These are phyloP conservation scores for Griposia aprilina DNA, from an alignment of 2,888 invertebrate genomes.

Conservation along the genomic window DNA sequence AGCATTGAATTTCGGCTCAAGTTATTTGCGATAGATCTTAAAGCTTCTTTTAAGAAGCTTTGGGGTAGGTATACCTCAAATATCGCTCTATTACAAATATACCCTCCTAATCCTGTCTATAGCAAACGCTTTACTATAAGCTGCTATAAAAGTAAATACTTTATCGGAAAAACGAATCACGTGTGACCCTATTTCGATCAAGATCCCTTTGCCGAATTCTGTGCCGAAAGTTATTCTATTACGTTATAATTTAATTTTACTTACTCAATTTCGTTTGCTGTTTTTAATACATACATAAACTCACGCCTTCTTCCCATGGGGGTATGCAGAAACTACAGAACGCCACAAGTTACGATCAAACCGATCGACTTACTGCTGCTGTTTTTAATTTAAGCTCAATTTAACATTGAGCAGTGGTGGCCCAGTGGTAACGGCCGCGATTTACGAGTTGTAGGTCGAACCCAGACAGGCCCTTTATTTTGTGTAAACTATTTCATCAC, in stretches of 20 bases:
- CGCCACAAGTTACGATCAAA: no score
- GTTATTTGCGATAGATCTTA: conserved; percentile 26
- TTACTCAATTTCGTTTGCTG: neutral
- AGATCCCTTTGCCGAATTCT: neutral
- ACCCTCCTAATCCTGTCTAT: conserved; percentile 9
- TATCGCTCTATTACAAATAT: conserved; percentile 11
- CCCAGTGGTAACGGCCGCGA: neutral
- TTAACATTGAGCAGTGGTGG: neutral
- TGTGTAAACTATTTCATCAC: neutral
- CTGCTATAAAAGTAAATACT: conserved; percentile 27
- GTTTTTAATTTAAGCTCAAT: neutral
- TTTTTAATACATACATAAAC: neutral
- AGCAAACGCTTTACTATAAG: neutral
- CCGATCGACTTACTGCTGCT: no score
- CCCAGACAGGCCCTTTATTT: neutral
- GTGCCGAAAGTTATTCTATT: neutral
- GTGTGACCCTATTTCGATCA: conserved; percentile 2
- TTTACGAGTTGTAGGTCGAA: neutral
- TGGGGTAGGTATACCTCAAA: neutral
- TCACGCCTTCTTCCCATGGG: no score
- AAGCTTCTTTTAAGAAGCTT: neutral
- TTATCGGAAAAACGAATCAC: conserved; percentile 19
- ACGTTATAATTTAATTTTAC: neutral
- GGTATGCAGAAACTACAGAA: no score
- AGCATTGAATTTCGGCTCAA: conserved; percentile 17